A percentile compares a stretch with the other conserved stretches of the same genome.
phyloP scores from a whole-genome alignment of 2,113 vertebrate genomes.

The Scartelaos histophorus region DNA sequence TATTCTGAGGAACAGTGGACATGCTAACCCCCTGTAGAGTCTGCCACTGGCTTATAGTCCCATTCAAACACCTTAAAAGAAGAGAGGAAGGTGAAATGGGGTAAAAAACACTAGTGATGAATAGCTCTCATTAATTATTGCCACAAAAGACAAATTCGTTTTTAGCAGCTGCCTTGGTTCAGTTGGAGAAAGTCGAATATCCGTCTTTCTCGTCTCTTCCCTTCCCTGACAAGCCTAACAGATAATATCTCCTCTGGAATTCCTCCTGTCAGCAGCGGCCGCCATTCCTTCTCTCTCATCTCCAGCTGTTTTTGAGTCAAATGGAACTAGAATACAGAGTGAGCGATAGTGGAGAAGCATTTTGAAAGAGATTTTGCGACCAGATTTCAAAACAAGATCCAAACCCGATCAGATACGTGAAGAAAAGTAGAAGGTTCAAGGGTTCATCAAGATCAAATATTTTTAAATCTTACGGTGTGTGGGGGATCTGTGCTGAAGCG shows the following conservation, averaged over 20 bases:
- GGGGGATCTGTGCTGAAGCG: constrained; percentile 40
- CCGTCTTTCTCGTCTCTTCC: constrained; percentile 13
- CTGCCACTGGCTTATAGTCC: constrained; percentile 31
- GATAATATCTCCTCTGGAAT: constrained; percentile 63
- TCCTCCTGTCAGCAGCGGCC: constrained; percentile 48
- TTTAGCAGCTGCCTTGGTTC: constrained; percentile 5
- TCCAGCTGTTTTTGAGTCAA: constrained; percentile 45
- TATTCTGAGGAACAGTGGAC: constrained; percentile 10
- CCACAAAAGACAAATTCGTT: neutral
- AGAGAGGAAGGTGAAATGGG: constrained; percentile 20
- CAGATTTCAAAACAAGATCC: constrained; percentile 39
- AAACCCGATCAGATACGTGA: constrained; percentile 16
- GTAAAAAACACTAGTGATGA: neutral
- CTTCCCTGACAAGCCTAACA: constrained; percentile 34
- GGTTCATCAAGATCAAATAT: constrained; percentile 18
- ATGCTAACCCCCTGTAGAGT: constrained; percentile 17
- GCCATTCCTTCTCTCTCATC: constrained; percentile 41
- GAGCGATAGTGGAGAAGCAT: constrained; percentile 28
- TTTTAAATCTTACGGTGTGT: constrained; percentile 41
- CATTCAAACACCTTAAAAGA: constrained; percentile 40
- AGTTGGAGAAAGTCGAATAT: constrained; percentile 23
- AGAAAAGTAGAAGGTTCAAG: constrained; percentile 16
- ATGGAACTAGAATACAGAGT: constrained; percentile 24
- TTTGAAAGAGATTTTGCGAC: constrained; percentile 15
- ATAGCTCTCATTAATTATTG: constrained; percentile 3